Percentiles rank a stretch among this genome's conserved stretches.
phyloP scores from a whole-genome alignment of 2,113 vertebrate species.

The Budorcas taxicolor region DNA sequence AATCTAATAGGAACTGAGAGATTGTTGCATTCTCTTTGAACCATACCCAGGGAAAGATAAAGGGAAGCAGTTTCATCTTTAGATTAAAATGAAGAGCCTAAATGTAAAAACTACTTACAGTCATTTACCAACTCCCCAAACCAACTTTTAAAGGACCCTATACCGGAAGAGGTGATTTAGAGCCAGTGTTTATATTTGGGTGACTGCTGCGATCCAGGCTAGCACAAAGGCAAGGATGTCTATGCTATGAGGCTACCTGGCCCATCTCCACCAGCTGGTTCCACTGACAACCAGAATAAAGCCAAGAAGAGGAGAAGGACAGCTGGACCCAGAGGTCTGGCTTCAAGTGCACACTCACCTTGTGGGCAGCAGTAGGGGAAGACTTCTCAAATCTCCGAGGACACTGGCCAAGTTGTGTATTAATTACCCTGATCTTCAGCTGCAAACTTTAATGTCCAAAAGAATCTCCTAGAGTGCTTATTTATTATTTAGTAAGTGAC shows the following conservation, averaged over 20 bases:
- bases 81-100: not conserved
- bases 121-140: not conserved
- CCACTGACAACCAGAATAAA: not conserved
- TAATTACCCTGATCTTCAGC: not conserved
- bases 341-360: not conserved
- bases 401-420: not conserved
- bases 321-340: not conserved
- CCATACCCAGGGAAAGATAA: not conserved
- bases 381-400: not conserved
- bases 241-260: accelerated
- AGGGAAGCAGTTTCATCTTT: not conserved
- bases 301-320: not conserved
- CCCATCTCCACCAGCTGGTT: not conserved
- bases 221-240: not conserved
- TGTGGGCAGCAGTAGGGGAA: not conserved
- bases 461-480: accelerated
- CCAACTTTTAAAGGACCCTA: not conserved
- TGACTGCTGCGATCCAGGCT: not conserved
- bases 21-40: not conserved
- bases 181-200: not conserved
- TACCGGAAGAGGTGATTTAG: not conserved
- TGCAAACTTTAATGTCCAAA: not conserved
- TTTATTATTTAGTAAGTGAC: not conserved
- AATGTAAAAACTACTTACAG: not conserved
- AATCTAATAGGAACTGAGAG: not conserved